Evolutionary conservation across 2,113 vertebrate species (phyloP).

Genomic region (Zosterops pallidus): DNA sequence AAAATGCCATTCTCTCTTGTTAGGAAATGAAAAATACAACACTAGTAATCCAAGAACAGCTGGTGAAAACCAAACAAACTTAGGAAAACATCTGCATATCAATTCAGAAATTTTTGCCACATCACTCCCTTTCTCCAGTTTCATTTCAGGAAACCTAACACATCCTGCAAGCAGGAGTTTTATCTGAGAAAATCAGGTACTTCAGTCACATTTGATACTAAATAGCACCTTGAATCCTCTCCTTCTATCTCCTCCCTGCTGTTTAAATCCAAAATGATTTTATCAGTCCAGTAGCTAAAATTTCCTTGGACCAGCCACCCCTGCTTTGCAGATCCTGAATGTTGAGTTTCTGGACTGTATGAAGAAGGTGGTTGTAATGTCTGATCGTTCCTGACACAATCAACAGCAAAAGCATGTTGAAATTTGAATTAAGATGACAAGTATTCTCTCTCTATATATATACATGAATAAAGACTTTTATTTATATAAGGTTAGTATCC

Average conservation of each 20-base stretch:
- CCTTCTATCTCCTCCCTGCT: not conserved
- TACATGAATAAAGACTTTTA: not conserved
- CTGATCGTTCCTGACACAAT: not conserved
- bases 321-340: not conserved
- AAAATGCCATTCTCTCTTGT: not conserved
- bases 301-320: not conserved
- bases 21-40: not conserved
- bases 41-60: not conserved
- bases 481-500: conserved; percentile 34
- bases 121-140: not conserved
- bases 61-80: not conserved
- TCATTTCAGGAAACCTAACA: not conserved
- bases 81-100: not conserved
- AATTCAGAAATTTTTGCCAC: not conserved
- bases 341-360: not conserved
- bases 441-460: not conserved
- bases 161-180: not conserved
- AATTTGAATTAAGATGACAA: conserved; percentile 29
- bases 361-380: not conserved
- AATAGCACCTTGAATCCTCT: not conserved
- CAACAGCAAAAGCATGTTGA: not conserved
- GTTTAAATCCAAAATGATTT: not conserved
- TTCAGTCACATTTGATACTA: not conserved
- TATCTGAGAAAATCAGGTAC: not conserved
- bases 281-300: not conserved